phyloP scores from a whole-genome alignment of 2,888 invertebrate species.

The Heteromyza rotundicornis region DNA sequence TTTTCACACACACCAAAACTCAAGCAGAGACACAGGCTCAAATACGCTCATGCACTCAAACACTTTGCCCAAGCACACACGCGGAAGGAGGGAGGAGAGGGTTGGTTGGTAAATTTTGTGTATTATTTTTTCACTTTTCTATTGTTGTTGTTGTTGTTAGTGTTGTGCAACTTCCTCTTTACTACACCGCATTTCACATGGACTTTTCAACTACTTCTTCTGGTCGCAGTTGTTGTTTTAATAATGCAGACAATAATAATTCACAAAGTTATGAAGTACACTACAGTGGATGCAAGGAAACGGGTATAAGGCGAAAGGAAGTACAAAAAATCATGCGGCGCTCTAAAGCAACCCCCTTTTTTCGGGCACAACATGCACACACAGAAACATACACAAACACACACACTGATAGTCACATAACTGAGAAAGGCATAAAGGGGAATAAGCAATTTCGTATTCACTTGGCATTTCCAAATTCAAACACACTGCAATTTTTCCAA shows the following conservation, averaged over 20 bases:
- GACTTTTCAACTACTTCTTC: not conserved
- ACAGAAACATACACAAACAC: not conserved
- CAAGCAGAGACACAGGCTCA: not conserved
- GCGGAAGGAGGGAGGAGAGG: constrained; percentile 7
- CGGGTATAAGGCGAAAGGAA: not conserved
- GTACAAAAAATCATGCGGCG: not conserved
- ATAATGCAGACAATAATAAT: constrained; percentile 14
- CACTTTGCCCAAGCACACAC: constrained; percentile 1
- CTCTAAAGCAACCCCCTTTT: not conserved
- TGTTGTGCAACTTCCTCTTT: not conserved
- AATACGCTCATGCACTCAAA: constrained; percentile 6
- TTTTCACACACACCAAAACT: constrained; percentile 10
- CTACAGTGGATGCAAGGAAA: not conserved
- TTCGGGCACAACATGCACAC: not conserved
- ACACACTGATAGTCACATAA: too few species aligned
- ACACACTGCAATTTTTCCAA: too few species aligned
- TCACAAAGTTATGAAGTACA: not conserved
- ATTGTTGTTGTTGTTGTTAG: not conserved
- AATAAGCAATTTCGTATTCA: too few species aligned
- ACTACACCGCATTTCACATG: not conserved
- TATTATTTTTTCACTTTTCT: constrained; percentile 5
- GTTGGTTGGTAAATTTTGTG: constrained; percentile 18
- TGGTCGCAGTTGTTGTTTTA: not conserved
- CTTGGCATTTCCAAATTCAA: not conserved
- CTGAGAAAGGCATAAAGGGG: too few species aligned